Conservation (phyloP, 64 coral and sea anemone species). For the Acropora yongei region DNA sequence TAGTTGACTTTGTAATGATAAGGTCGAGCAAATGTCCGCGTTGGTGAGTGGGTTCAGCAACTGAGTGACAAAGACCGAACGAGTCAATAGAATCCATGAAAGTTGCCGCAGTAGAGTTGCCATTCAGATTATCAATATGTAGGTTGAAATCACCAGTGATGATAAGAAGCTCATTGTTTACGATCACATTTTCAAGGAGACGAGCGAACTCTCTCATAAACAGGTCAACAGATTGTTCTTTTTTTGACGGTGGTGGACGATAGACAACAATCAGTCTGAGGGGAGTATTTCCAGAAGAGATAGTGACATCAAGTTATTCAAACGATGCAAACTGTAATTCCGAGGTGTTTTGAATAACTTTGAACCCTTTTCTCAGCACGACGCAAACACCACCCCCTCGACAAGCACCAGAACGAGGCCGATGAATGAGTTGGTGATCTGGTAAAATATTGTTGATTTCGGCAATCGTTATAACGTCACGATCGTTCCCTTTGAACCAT, state of each 20-base stretch:
- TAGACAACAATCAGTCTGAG: no score
- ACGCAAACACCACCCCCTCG: neutral
- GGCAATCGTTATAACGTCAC: neutral
- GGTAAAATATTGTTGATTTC: constrained; percentile 8
- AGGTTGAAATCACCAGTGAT: no score
- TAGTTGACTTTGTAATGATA: neutral
- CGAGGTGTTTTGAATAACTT: neutral
- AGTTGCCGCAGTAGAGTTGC: no score
- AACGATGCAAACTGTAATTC: neutral
- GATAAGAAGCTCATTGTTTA: no score
- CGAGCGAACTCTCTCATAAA: no score
- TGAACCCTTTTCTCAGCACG: neutral
- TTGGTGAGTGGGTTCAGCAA: constrained; percentile 10
- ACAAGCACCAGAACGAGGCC: neutral
- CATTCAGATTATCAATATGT: no score
- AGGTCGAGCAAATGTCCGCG: no score
- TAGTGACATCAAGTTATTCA: neutral
- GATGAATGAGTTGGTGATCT: neutral
- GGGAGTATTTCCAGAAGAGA: no score
- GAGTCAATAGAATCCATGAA: neutral
- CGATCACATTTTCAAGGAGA: no score
- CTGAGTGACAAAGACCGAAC: neutral
- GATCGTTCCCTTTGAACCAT: constrained; percentile 3
- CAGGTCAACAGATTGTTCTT: no score
- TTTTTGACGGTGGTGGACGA: no score